Evolutionary conservation across 2,113 vertebrate genomes (phyloP).

Genomic region (Lichenostomus cassidix): DNA sequence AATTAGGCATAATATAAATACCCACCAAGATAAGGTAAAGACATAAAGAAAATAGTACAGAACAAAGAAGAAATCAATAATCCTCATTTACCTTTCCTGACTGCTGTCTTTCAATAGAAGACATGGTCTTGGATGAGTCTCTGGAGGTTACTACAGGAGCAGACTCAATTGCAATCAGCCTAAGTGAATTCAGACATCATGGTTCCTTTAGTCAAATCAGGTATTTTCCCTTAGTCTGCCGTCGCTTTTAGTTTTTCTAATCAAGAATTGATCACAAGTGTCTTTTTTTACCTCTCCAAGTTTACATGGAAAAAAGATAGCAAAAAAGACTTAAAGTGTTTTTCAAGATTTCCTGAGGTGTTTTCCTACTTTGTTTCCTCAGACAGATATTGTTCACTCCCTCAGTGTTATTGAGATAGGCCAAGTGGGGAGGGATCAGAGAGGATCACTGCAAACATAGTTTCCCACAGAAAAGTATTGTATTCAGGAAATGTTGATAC

Average conservation of each 20-base stretch:
- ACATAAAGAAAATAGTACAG: not conserved
- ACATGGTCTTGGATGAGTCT: slow-evolving; percentile 19
- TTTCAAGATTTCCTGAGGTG: not conserved
- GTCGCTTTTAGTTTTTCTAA: slow-evolving; percentile 6
- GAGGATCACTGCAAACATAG: rapidly evolving
- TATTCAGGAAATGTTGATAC: not conserved
- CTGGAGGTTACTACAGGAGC: slow-evolving; percentile 14
- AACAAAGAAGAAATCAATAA: slow-evolving; percentile 40
- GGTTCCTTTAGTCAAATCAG: slow-evolving; percentile 9
- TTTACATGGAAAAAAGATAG: not conserved
- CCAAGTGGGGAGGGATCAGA: not conserved
- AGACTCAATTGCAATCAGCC: slow-evolving; percentile 33
- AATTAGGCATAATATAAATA: not conserved
- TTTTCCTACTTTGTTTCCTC: not conserved
- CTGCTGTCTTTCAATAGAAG: slow-evolving; percentile 49
- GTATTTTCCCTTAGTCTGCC: not conserved
- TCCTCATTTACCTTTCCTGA: slow-evolving; percentile 40
- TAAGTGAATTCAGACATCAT: slow-evolving; percentile 51
- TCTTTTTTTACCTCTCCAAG: not conserved
- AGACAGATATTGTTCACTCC: not conserved
- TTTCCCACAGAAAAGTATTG: not conserved
- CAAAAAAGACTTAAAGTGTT: not conserved
- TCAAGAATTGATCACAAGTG: not conserved
- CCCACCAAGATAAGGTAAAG: not conserved
- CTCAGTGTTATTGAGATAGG: not conserved